Conservation (phyloP, 2,113 vertebrate species). For the Crotalus tigris region DNA sequence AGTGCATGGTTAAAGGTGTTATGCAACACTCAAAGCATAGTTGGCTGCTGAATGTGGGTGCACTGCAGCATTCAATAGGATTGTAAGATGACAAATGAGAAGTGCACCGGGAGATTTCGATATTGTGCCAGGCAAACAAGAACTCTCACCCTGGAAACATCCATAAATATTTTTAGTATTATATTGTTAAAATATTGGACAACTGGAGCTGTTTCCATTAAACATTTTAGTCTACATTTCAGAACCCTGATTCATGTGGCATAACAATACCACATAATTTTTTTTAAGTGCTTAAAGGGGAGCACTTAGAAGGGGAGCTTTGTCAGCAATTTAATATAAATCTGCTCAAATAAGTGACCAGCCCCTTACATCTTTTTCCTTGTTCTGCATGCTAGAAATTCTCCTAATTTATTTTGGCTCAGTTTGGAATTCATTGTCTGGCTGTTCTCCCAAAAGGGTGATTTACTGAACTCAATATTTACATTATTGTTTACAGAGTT, state of each 20-base stretch:
- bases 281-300: background rate
- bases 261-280: background rate
- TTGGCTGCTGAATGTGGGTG: too few species aligned
- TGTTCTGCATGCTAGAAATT: background rate
- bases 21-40: too few species aligned
- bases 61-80: too few species aligned
- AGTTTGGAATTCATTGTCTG: background rate
- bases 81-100: too few species aligned
- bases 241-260: background rate
- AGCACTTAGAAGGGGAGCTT: background rate
- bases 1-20: too few species aligned
- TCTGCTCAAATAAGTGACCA: background rate
- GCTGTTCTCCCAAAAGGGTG: background rate
- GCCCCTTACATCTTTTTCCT: background rate
- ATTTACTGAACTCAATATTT: background rate
- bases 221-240: background rate
- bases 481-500: background rate
- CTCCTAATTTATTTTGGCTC: background rate
- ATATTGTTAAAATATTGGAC: background rate
- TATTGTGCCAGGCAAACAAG: too few species aligned
- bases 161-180: too few species aligned
- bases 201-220: background rate
- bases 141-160: too few species aligned
- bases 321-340: background rate
- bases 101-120: too few species aligned